Percentiles rank a stretch among this genome's conserved stretches.
These are phyloP conservation scores for Lacanobia wlatinum DNA, from an alignment of 2,888 invertebrate species.

Conservation along the genomic window DNA sequence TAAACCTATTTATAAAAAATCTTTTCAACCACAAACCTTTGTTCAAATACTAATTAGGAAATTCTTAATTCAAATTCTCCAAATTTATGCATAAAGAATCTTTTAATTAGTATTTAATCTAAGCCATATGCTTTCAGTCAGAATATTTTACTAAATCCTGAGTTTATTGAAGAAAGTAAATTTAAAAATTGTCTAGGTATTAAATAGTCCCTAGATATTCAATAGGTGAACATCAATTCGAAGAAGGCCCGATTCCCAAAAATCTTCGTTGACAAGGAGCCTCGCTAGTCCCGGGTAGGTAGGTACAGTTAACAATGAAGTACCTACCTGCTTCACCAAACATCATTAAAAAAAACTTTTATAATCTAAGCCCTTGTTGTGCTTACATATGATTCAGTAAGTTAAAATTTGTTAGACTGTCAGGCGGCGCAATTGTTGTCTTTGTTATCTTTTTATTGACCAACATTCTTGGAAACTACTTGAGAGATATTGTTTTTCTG, in stretches of 20 bases:
- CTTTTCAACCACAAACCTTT: no score
- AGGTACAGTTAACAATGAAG: constrained; percentile 10
- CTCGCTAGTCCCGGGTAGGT: neutral
- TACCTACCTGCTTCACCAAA: constrained; percentile 41
- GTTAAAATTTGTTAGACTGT: constrained; percentile 23
- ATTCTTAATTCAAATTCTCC: no score
- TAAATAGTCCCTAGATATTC: neutral
- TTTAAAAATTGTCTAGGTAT: neutral
- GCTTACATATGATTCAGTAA: constrained; percentile 36
- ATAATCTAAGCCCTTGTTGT: constrained; percentile 25
- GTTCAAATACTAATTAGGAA: no score
- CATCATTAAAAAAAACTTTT: constrained; percentile 17
- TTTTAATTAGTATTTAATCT: no score
- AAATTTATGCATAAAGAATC: no score
- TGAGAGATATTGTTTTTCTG: neutral
- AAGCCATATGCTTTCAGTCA: no score
- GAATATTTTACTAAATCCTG: neutral
- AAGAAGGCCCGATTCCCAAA: neutral
- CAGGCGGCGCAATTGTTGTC: constrained; percentile 27
- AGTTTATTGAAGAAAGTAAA: neutral
- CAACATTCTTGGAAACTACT: constrained; percentile 7
- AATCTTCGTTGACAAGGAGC: constrained; percentile 12
- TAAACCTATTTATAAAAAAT: neutral
- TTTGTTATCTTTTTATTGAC: constrained; percentile 22
- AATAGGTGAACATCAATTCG: neutral